Base-by-base conservation (phyloP, 1,140 invertebrate species). In the Aphelenchoides fujianensis region DNA sequence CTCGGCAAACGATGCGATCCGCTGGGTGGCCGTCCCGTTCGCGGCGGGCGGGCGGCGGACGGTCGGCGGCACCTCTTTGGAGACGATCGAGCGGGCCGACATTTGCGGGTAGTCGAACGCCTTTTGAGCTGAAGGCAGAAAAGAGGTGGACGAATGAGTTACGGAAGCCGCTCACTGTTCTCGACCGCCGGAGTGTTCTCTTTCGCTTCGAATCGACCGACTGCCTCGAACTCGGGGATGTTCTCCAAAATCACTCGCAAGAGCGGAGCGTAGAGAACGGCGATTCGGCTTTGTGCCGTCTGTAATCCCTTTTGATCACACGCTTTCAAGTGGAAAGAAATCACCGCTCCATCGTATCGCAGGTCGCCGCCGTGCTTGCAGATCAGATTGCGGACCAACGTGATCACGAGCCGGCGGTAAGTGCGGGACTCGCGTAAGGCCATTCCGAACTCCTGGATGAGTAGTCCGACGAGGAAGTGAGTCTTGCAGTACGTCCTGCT, bases 291-390 rank as follows among this genome's bases (percentile, higher is more conserved):
- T 79, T 95, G 89, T 82, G 92, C 90, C 55, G 90, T 90, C 89
- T 91, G n/a, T 12, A 48, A 48, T 48, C 12, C n/a, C n/a, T 48
- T n/a, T 48, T 12, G 9, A 59, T 9, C 9, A 59, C 57, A 7
- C 57, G 7, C 9, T 9, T 7, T 59, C 35, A 23, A 74, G 27
- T 70, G 16, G 41, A 1, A 16, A 28, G 28, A 19, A 80, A 79
- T 77, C 79, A 88, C 88, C 77, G 86, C 85, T 64, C 85, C 80
- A 53, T 85, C 89, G 85, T 95, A 97, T 71, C 94, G 87, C 82
- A 93, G 91, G 85, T 97, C 95, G 80, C 93, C 88, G 77, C 95
- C 91, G 86, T 97, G 95, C 85, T 97, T 97, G 0, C 92, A 92
- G 55, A 97, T 86, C 70, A 95, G 85, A 85, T 94, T 91, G 71